Percentiles rank a stretch among this genome's conserved stretches.
Conservation (phyloP, 53 echinoderm and acorn worm genomes). For the Paelopatides confundens region DNA sequence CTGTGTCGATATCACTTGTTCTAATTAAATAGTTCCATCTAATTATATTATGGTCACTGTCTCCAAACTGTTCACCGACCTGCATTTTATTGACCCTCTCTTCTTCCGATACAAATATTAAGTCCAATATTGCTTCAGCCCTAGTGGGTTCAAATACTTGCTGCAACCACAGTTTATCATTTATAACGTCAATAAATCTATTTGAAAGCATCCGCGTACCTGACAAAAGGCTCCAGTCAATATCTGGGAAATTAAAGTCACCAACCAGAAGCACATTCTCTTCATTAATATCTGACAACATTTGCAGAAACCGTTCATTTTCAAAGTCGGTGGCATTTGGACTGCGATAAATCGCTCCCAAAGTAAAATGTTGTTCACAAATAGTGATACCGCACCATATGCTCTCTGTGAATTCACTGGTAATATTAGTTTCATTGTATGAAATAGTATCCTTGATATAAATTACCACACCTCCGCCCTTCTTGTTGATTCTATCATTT, state of each 20-base stretch:
- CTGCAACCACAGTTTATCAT: background rate
- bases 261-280: conserved; percentile 7
- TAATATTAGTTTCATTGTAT: background rate
- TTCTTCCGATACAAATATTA: conserved; percentile 17
- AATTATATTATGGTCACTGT: too few relatives aligned
- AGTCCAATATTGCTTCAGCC: background rate
- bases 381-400: conserved; percentile 17
- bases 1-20: too few relatives aligned
- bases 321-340: background rate
- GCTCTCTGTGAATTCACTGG: background rate
- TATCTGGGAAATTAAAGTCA: conserved; percentile 19
- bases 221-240: conserved; percentile 14
- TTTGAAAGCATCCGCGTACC: too few relatives aligned
- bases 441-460: too few relatives aligned
- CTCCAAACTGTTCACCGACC: too few relatives aligned
- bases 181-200: conserved; percentile 4
- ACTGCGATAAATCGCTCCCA: conserved; percentile 13
- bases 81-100: too few relatives aligned
- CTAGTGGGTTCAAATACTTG: conserved; percentile 26
- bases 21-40: too few relatives aligned
- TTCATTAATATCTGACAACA: too few relatives aligned
- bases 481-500: background rate
- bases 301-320: too few relatives aligned
- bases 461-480: background rate
- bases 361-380: conserved; percentile 13